A percentile compares a stretch with the other conserved stretches of the same genome.
Evolutionary conservation across 2,888 invertebrate species (phyloP).

Genomic region (Campopleginae sp.): DNA sequence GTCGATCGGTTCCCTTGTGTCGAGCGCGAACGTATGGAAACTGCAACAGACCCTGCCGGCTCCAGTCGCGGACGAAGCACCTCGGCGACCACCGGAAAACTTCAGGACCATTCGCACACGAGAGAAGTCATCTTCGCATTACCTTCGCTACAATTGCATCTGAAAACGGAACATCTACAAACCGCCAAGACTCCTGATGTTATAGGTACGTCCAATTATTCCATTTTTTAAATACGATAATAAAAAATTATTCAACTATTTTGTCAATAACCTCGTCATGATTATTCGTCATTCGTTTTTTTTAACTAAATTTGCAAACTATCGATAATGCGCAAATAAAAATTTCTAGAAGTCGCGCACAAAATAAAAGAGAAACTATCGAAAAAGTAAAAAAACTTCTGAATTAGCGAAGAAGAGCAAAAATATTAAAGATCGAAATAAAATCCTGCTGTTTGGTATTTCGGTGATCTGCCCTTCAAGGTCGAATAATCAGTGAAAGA

Average conservation of each 20-base stretch:
- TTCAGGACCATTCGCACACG: constrained; percentile 92
- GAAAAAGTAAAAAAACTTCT: too few relatives aligned
- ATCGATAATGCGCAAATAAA: neutral
- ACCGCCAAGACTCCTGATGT: constrained; percentile 89
- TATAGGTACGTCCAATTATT: constrained; percentile 84
- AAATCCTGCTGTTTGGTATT: neutral
- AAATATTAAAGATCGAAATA: neutral
- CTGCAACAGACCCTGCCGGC: constrained; percentile 82
- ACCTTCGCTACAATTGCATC: constrained; percentile 95
- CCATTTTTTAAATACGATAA: neutral
- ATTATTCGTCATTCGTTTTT: neutral
- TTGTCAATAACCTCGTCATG: neutral
- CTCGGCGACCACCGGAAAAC: constrained; percentile 85
- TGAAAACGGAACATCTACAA: constrained; percentile 97
- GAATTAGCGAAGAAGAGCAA: too few relatives aligned
- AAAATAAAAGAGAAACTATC: too few relatives aligned
- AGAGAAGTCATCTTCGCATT: constrained; percentile 98
- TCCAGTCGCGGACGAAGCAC: constrained; percentile 84
- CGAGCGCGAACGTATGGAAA: constrained; percentile 89
- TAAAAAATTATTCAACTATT: neutral
- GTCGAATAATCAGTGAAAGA: constrained; percentile 4
- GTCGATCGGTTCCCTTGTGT: constrained; percentile 96
- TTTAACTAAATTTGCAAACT: neutral
- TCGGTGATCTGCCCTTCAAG: neutral
- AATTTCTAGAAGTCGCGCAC: too few relatives aligned